phyloP scores from a whole-genome alignment of 2,888 invertebrate species.

The Onchidella celtica region DNA sequence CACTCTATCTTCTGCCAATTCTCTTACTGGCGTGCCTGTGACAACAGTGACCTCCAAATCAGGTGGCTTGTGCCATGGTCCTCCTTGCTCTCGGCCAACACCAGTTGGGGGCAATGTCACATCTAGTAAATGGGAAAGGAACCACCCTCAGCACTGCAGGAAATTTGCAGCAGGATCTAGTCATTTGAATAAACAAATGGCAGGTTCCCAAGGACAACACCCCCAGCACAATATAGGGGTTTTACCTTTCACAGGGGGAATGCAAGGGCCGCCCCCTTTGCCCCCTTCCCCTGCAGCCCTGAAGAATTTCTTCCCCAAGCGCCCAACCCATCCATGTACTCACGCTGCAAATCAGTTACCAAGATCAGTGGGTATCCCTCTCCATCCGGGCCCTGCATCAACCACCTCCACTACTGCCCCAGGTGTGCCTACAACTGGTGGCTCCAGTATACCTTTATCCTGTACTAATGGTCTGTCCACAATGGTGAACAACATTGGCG shows the following conservation, averaged over 20 bases:
- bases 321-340: constrained; percentile 31
- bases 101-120: constrained; percentile 70
- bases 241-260: constrained; percentile 13
- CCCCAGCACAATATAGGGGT: constrained; percentile 23
- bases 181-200: constrained; percentile 18
- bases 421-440: background rate
- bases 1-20: constrained; percentile 29
- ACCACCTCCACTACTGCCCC: constrained; percentile 21
- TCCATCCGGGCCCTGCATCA: constrained; percentile 29
- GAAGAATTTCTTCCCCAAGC: constrained; percentile 19
- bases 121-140: constrained; percentile 59
- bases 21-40: constrained; percentile 38
- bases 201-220: constrained; percentile 29
- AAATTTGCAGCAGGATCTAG: constrained; percentile 56
- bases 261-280: constrained; percentile 27
- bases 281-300: constrained; percentile 29
- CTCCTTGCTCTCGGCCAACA: constrained; percentile 70
- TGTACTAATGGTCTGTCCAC: constrained; percentile 54
- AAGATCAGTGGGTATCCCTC: constrained; percentile 13
- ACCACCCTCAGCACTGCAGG: constrained; percentile 67
- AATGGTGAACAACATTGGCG: constrained; percentile 71
- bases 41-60: constrained; percentile 28
- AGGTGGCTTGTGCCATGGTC: constrained; percentile 50
- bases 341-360: constrained; percentile 20
- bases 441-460: background rate